Conservation (phyloP, 1,140 invertebrate species). For the Heliconius hermathena region DNA sequence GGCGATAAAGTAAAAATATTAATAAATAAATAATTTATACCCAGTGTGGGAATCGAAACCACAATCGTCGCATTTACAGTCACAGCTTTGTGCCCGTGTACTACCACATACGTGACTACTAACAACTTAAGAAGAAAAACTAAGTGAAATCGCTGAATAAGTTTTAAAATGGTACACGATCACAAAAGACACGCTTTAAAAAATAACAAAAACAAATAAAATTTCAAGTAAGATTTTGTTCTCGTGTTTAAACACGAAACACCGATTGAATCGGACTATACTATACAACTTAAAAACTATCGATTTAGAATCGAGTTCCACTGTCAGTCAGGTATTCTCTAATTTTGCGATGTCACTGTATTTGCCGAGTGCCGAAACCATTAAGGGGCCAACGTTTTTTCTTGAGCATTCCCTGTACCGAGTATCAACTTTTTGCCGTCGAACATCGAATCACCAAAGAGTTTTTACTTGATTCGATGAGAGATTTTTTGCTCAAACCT, state of each 20-base stretch:
- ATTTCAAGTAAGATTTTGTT: not conserved
- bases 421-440: constrained; percentile 64
- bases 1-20: too few species aligned
- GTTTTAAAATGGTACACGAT: not conserved
- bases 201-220: not conserved
- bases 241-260: not conserved
- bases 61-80: too few species aligned
- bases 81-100: too few species aligned
- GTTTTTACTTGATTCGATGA: constrained; percentile 65
- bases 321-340: constrained; percentile 51
- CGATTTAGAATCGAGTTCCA: constrained; percentile 43
- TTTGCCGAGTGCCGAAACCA: constrained; percentile 65
- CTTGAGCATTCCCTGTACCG: constrained; percentile 48
- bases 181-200: not conserved
- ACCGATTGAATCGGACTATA: not conserved
- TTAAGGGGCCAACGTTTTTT: constrained; percentile 60
- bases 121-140: not conserved
- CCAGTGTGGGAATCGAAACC: too few species aligned
- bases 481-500: constrained; percentile 68
- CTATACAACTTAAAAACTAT: constrained; percentile 29
- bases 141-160: not conserved
- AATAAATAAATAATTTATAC: too few species aligned
- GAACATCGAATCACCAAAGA: constrained; percentile 57
- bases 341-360: constrained; percentile 50
- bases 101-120: too few species aligned